Evolutionary conservation across 2,888 invertebrate species (phyloP).

Genomic region (Allolobophora icterica): DNA sequence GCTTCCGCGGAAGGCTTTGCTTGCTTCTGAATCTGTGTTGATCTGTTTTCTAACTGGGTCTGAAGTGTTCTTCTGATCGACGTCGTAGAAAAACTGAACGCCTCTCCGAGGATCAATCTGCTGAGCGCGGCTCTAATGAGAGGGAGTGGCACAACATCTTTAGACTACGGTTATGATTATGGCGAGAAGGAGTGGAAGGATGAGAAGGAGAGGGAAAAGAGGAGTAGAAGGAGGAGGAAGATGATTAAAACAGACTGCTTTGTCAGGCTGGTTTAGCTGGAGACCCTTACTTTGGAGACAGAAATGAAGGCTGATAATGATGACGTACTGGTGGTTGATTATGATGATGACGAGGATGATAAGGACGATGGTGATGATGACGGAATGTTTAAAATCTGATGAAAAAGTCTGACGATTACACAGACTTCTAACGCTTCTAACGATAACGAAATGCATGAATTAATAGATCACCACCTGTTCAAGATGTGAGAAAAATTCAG

Average conservation of each 20-base stretch:
- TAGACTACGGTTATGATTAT: background rate
- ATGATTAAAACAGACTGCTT: background rate
- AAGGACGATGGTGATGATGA: too few relatives aligned
- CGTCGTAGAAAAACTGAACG: conserved; percentile 31
- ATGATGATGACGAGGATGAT: background rate
- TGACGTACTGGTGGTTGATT: too few relatives aligned
- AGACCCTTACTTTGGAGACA: too few relatives aligned
- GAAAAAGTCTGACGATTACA: too few relatives aligned
- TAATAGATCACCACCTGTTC: too few relatives aligned
- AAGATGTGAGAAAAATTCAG: too few relatives aligned
- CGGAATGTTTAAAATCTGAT: too few relatives aligned
- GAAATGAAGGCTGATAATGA: background rate
- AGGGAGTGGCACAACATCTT: background rate
- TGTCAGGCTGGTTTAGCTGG: background rate
- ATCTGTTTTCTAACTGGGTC: conserved; percentile 38
- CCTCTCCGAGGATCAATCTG: conserved; percentile 39
- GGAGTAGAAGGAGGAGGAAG: background rate
- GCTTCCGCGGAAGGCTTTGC: conserved; percentile 34
- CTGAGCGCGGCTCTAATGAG: conserved; percentile 34
- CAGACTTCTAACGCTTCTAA: too few relatives aligned
- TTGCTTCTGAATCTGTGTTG: conserved; percentile 27
- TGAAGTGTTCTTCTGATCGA: conserved; percentile 39
- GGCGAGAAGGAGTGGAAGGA: background rate
- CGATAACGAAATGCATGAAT: too few relatives aligned
- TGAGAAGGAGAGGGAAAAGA: conserved; percentile 5